Evolutionary conservation across 2,113 vertebrate genomes (phyloP), one percentile per base, ranked within the genome.

Genomic region (Tyto alba): DNA sequence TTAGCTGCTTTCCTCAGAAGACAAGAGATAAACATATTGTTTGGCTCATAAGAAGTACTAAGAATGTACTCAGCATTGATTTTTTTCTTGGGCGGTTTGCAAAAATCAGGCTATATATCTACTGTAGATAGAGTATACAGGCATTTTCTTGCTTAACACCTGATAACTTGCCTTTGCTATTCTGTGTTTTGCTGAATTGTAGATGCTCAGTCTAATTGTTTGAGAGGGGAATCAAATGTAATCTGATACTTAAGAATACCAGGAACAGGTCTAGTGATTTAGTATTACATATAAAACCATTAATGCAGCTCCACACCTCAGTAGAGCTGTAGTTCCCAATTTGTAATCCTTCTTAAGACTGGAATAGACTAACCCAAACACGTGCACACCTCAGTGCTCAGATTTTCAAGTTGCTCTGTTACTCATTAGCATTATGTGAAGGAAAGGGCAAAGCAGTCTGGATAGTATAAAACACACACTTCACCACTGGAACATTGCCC

Each of bases 301-400:
- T 92, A 95, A 93, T 95, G 94, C 95, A 73, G 9, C 48, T 89
- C 48, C 88, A 85, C 80, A 91, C 57, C 59, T 93, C 84, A 92
- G 89, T 0, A 87, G 76, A 85, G 25, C 69, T 82, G 53, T 30
- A 92, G 80, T 82, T 93, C 57, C 90, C 66, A 72, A 41, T 66
- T 87, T 0, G 0, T 96, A 93, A 96, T 93, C 86, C 80, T 90
- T 77, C 52, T 87, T 82, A 92, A 96, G 59, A 38, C 92, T 85
- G 60, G 62, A 60, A 78, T 55, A 95, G 57, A 91, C 86, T 91
- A 89, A 92, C 73, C 45, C 56, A 82, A 94, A 76, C 0, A 9
- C 3, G 3, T 81, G 62, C 67, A 84, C 34, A 91, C 90, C 90
- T 92, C 91, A 66, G 52, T 57, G 83, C 83, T 81, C 95, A 86